These are phyloP conservation scores for Monomorium pharaonis DNA, from an alignment of 1,140 invertebrate genomes.

Conservation along the genomic window DNA sequence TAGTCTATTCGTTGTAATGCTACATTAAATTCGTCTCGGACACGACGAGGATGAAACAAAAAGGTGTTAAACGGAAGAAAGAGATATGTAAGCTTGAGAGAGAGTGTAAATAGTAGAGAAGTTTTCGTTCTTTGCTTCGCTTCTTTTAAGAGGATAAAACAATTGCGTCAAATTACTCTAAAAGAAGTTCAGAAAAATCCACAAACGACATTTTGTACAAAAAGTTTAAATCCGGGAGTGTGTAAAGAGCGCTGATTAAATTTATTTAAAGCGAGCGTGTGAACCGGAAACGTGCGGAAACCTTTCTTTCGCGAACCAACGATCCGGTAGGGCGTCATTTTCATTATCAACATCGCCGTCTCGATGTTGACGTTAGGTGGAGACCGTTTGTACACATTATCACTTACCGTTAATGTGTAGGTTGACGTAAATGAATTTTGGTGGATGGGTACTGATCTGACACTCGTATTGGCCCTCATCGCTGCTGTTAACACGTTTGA, in stretches of 20 bases:
- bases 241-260: not conserved
- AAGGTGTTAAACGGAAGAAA: slow-evolving; percentile 11
- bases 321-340: not conserved
- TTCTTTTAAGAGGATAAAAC: slow-evolving; percentile 39
- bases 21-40: slow-evolving; percentile 29
- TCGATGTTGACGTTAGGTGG: not conserved
- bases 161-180: slow-evolving; percentile 22
- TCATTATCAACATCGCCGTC: not conserved
- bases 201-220: not conserved
- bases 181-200: slow-evolving; percentile 9
- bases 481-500: slow-evolving; percentile 88
- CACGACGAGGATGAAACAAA: not conserved
- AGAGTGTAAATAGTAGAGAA: slow-evolving; percentile 19
- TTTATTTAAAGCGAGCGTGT: not conserved
- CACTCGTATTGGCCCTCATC: slow-evolving; percentile 92
- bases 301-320: not conserved
- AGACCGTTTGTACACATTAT: not conserved
- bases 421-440: slow-evolving; percentile 90
- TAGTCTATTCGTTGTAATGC: not conserved
- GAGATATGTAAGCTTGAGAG: slow-evolving; percentile 20
- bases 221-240: not conserved
- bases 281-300: not conserved
- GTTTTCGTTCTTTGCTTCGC: slow-evolving; percentile 17
- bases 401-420: slow-evolving; percentile 90
- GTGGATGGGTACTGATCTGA: slow-evolving; percentile 92